Percentiles rank a stretch among this genome's conserved stretches.
phyloP scores from a whole-genome alignment of 23 tunicate species.

The Trididemnum clinides region DNA sequence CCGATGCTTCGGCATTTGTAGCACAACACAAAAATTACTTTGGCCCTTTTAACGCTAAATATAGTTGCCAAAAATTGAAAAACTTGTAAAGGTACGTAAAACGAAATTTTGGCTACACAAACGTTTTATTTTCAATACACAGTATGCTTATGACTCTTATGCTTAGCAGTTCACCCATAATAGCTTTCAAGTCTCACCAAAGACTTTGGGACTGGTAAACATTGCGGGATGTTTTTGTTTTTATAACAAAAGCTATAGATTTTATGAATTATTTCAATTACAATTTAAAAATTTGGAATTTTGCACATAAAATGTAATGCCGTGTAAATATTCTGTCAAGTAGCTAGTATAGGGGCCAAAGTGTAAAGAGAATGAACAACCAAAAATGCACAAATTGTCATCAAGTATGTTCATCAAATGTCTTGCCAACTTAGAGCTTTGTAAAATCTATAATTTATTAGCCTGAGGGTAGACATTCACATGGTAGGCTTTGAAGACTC shows the following conservation, averaged over 20 bases:
- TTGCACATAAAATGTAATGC: neutral
- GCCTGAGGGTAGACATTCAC: conserved; percentile 1
- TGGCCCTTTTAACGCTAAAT: conserved; percentile 10
- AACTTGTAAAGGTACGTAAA: neutral
- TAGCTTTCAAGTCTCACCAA: neutral
- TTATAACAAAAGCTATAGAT: conserved; percentile 1
- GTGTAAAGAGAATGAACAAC: neutral
- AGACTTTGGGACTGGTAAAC: conserved; percentile 6
- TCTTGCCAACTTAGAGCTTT: neutral
- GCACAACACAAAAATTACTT: conserved; percentile 25
- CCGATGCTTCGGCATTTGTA: neutral
- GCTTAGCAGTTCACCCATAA: neutral
- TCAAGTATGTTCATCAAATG: neutral
- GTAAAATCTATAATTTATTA: neutral
- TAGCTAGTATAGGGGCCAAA: neutral
- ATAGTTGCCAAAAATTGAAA: conserved; percentile 9
- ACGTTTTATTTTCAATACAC: neutral
- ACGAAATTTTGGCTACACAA: conserved; percentile 16
- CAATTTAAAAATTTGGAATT: neutral
- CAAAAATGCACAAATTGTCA: neutral
- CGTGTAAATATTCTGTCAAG: neutral
- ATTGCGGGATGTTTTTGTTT: neutral
- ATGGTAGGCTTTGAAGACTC: conserved; percentile 31
- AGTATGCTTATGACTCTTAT: neutral
- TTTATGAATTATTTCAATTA: conserved; percentile 1